Evolutionary conservation across 2,888 invertebrate species (phyloP), one percentile per base, ranked within the genome.

Genomic region (Blastobasis adustella): DNA sequence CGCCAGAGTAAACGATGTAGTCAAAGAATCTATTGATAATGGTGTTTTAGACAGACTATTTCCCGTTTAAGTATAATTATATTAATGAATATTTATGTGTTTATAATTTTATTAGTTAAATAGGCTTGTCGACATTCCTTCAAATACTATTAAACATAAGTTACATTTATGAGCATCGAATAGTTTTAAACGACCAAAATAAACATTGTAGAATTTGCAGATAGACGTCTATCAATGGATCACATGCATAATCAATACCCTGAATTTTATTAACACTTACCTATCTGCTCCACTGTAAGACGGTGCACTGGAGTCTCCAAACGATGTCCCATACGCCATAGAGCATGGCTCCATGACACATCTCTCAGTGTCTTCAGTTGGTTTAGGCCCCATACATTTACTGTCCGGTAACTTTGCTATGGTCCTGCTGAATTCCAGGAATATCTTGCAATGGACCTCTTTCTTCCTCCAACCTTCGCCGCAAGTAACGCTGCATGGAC

Each of bases 401-500:
- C 92, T 91, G 71, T 98, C 97, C 0, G 97, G 96, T 7, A 98
- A 88, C 61, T 94, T 95, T 5, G 96, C 96, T 50, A 96, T 93
- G 0, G 96, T 96, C 61, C 94, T 91, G 53, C 97, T 96, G 79
- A 97, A 97, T 78, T 97, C 96, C 56, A 98, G 88, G 82, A 95
- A 97, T 66, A 98, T 97, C 89, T 96, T 96, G 87, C 99, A 99
- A 64, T 95, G 93, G n/a, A 97, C 97, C 64, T 93, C 92, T 40
- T 98, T 92, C 58, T 92, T 93, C n/a, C 94, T 90, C 62, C 94
- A 90, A 0, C 98, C 98, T 74, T 95, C 95, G 0, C 98, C 98
- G 73, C 98, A 98, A 0, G 95, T 93, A 0, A 94, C 95, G 65
- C 96, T 96, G 87, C 98, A 99, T 0, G 95, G 92, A 2, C 96